A percentile compares a stretch with the other conserved stretches of the same genome.
Evolutionary conservation across 2,888 invertebrate genomes (phyloP).

Genomic region (Acrobasis repandana): DNA sequence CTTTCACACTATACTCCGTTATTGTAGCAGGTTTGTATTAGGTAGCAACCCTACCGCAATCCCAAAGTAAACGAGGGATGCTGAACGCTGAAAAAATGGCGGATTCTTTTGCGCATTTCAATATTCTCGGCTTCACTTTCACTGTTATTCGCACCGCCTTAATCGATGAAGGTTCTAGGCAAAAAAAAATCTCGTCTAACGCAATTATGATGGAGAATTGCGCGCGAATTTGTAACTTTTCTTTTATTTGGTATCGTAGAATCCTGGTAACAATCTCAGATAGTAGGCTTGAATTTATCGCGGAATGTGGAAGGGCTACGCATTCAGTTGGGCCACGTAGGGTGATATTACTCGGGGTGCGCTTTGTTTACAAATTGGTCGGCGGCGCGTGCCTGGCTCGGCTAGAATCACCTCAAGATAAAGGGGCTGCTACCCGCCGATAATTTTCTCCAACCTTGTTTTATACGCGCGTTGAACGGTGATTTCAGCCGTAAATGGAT

Average conservation of each 20-base stretch:
- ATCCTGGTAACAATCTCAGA: constrained; percentile 53
- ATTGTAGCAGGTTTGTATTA: constrained; percentile 42
- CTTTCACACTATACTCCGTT: constrained; percentile 35
- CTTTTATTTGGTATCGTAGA: constrained; percentile 34
- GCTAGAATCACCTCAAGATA: constrained; percentile 59
- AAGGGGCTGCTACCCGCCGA: constrained; percentile 57
- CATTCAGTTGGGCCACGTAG: constrained; percentile 43
- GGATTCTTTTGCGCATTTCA: constrained; percentile 27
- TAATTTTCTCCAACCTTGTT: constrained; percentile 69
- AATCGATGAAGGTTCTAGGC: constrained; percentile 11
- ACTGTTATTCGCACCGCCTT: constrained; percentile 7
- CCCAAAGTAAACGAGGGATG: constrained; percentile 38
- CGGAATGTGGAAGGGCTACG: constrained; percentile 57
- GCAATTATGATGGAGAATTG: constrained; percentile 27
- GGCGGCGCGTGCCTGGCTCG: constrained; percentile 63
- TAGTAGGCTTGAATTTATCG: constrained; percentile 67
- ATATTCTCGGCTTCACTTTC: constrained; percentile 26
- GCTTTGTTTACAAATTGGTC: constrained; percentile 80
- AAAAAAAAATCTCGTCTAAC: constrained; percentile 19
- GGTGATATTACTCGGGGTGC: constrained; percentile 70
- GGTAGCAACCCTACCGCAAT: constrained; percentile 37
- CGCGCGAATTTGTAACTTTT: constrained; percentile 1
- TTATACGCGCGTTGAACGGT: constrained; percentile 58
- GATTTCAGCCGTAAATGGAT: constrained; percentile 61
- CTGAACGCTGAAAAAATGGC: constrained; percentile 30